These are phyloP conservation scores for Hippopotamyrus pictus DNA, from an alignment of 2,797 vertebrate species.

Conservation along the genomic window DNA sequence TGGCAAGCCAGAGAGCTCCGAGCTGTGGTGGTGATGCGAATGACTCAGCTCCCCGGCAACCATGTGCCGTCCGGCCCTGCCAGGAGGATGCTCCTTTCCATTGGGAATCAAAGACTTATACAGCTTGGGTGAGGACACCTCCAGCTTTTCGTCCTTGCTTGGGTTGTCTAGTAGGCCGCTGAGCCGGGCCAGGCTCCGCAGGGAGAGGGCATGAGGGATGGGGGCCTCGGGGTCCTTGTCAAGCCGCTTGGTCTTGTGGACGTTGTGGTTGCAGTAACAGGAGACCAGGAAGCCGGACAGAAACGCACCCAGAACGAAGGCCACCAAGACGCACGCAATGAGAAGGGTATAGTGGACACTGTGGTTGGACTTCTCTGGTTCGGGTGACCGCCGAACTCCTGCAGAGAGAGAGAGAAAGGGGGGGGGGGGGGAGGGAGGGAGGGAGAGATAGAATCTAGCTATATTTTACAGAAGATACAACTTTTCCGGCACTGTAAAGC, in stretches of 20 bases:
- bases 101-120: constrained; percentile 69
- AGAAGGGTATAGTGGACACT: constrained; percentile 82
- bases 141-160: constrained; percentile 67
- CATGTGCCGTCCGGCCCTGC: constrained; percentile 54
- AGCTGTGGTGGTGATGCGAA: constrained; percentile 63
- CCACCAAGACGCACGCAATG: constrained; percentile 79
- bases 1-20: constrained; percentile 78
- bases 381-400: constrained; percentile 71
- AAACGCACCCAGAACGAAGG: constrained; percentile 81
- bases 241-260: constrained; percentile 65
- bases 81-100: constrained; percentile 58
- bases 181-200: constrained; percentile 80
- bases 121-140: constrained; percentile 69
- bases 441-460: constrained; percentile 19
- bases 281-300: constrained; percentile 82
- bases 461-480: not conserved
- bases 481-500: not conserved
- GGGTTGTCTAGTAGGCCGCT: constrained; percentile 73
- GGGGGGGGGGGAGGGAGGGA: not conserved
- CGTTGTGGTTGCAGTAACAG: constrained; percentile 78
- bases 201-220: constrained; percentile 76
- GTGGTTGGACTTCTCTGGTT: constrained; percentile 65
- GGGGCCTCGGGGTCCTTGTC: constrained; percentile 75
- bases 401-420: constrained; percentile 23
- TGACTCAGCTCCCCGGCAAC: constrained; percentile 65